Evolutionary conservation across 2,113 vertebrate species (phyloP), one percentile per base, ranked within the genome.

Genomic region (Ibidorhyncha struthersii): DNA sequence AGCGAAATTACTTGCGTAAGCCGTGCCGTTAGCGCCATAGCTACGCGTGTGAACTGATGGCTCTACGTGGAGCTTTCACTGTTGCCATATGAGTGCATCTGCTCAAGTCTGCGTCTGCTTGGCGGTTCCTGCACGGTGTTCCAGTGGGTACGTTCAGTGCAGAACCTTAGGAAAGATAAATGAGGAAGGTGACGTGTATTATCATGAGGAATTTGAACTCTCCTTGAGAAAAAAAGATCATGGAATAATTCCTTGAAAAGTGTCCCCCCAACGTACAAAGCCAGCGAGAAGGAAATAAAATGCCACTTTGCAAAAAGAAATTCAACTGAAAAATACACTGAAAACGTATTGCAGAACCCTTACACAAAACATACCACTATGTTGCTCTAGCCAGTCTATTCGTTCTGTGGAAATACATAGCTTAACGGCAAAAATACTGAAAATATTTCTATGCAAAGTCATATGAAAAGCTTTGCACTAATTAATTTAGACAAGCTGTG

Each of bases 61-160:
- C n/a, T 61, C 26, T 14, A 1, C 1, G 0, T 32, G 45, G 83
- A 63, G 26, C 27, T 82, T 67, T 55, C 36, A 4, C 1, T 1
- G 21, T 27, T 27, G 50, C 59, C 55, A 1, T 7, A 4, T 10
- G 10, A 55, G 22, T 11, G 16, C 66, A 34, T 40, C 77, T 82
- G n/a, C 52, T 49, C 62, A 14, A 70, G 55, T 25, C 8, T 59
- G 32, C n/a, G 55, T 55, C 43, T 27, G 27, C 43, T 17, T 43
- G 14, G 52, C 25, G 70, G 25, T 30, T 30, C 15, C 50, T 62
- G 63, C 26, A 0, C 34, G 13, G 49, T 18, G 8, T 77, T 79
- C 81, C 34, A 3, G 4, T 5, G 56, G 5, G 2, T 12, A 11
- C 0, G 0, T 43, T 62, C 65, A 36, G 30, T 34, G 36, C n/a